Evolutionary conservation across 2,888 invertebrate species (phyloP).

Genomic region (Oligia latruncula): DNA sequence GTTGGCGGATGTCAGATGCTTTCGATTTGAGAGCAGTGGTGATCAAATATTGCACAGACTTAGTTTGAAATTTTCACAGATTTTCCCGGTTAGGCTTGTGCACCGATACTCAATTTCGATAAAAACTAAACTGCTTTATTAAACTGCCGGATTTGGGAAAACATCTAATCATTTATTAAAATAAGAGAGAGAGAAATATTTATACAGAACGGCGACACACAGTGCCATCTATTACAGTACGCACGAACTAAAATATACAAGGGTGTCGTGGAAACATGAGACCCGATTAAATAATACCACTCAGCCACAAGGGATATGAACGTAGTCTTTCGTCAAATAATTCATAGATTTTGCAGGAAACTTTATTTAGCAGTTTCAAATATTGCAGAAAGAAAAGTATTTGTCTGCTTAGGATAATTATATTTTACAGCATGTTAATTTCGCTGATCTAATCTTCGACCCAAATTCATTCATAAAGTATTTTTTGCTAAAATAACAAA

Average conservation of each 20-base stretch:
- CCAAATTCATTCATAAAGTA: neutral
- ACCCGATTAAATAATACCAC: neutral
- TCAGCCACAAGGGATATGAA: neutral
- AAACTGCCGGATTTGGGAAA: neutral
- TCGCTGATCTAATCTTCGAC: neutral
- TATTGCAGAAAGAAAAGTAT: neutral
- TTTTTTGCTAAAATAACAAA: neutral
- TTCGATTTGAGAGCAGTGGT: neutral
- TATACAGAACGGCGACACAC: neutral
- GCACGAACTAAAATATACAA: constrained; percentile 25
- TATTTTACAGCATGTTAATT: neutral
- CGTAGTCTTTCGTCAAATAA: neutral
- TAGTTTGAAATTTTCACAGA: neutral
- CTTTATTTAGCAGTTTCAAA: neutral
- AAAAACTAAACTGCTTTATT: neutral
- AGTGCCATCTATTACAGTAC: constrained; percentile 49
- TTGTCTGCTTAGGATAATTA: neutral
- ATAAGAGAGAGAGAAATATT: neutral
- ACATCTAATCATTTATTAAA: neutral
- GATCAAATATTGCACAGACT: neutral
- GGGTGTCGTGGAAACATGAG: neutral
- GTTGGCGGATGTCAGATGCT: neutral
- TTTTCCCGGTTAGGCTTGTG: neutral
- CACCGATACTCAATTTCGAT: neutral
- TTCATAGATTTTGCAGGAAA: neutral